Conservation (phyloP, 2,888 invertebrate genomes). For the Stenodera caucasica region DNA sequence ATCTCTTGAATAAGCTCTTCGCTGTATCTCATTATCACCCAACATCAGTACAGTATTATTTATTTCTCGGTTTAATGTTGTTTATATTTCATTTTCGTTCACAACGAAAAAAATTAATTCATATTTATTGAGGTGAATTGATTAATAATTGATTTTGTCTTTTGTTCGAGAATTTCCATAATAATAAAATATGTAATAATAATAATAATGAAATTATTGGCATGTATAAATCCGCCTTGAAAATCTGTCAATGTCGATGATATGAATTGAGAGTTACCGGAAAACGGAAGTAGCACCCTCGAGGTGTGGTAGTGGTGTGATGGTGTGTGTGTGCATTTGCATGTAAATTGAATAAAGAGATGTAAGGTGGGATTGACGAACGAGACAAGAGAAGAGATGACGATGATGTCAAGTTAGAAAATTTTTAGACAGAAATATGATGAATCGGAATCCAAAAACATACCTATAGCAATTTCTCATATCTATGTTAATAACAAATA, state of each 20-base stretch:
- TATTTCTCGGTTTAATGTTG: neutral
- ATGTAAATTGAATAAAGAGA: constrained; percentile 47
- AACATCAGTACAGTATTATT: neutral
- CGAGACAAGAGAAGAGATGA: constrained; percentile 19
- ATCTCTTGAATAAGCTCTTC: neutral
- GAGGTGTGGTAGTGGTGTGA: constrained; percentile 14
- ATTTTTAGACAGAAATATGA: constrained; percentile 30
- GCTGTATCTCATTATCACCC: neutral
- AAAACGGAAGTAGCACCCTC: constrained; percentile 36
- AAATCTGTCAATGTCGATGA: constrained; percentile 44
- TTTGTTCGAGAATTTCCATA: neutral
- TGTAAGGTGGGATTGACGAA: constrained; percentile 27
- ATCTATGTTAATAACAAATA: constrained; percentile 29
- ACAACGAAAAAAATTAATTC: too few relatives aligned
- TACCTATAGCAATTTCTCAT: constrained; percentile 14
- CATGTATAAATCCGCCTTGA: constrained; percentile 34
- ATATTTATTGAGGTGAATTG: too few relatives aligned
- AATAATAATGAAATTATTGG: neutral
- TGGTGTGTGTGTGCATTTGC: constrained; percentile 35
- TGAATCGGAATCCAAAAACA: constrained; percentile 26
- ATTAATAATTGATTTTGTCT: neutral
- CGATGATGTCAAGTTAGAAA: constrained; percentile 13
- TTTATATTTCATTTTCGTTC: too few relatives aligned
- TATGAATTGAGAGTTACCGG: constrained; percentile 35
- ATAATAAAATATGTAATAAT: neutral